phyloP scores from a whole-genome alignment of 2,797 vertebrate species.

The Fundulus diaphanus region DNA sequence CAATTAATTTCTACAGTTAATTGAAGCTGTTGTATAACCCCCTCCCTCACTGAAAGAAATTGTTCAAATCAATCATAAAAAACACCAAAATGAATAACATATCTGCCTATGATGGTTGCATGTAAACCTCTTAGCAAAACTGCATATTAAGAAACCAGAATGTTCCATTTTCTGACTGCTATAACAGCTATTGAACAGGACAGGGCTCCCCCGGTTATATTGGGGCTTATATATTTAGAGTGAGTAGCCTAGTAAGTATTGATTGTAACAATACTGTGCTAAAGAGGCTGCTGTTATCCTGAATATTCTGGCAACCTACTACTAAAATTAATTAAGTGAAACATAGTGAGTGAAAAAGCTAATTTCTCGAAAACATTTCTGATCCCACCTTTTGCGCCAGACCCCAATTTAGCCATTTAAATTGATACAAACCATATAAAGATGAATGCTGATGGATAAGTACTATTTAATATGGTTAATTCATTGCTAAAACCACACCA shows the following conservation, averaged over 20 bases:
- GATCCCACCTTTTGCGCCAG: not conserved
- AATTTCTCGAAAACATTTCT: not conserved
- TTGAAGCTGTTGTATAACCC: not conserved
- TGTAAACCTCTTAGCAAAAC: not conserved
- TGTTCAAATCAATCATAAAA: not conserved
- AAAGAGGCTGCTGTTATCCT: not conserved
- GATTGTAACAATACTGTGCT: not conserved
- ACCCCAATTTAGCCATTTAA: not conserved
- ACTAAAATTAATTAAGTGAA: not conserved
- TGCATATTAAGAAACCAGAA: not conserved
- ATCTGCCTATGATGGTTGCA: not conserved
- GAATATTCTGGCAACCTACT: no score
- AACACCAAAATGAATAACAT: not conserved
- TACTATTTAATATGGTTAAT: slow-evolving; percentile 1
- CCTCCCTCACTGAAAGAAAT: not conserved
- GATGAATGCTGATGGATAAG: not conserved
- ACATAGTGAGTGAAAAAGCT: not conserved
- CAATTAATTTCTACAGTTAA: not conserved
- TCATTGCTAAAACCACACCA: not conserved
- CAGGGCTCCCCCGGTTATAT: not conserved
- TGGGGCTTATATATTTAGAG: not conserved
- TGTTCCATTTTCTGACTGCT: not conserved
- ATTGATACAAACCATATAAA: not conserved
- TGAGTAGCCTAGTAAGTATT: slow-evolving; percentile 1
- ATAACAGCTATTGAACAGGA: not conserved